Conservation (phyloP, 2,888 invertebrate species). For the Ichneumon xanthorius region DNA sequence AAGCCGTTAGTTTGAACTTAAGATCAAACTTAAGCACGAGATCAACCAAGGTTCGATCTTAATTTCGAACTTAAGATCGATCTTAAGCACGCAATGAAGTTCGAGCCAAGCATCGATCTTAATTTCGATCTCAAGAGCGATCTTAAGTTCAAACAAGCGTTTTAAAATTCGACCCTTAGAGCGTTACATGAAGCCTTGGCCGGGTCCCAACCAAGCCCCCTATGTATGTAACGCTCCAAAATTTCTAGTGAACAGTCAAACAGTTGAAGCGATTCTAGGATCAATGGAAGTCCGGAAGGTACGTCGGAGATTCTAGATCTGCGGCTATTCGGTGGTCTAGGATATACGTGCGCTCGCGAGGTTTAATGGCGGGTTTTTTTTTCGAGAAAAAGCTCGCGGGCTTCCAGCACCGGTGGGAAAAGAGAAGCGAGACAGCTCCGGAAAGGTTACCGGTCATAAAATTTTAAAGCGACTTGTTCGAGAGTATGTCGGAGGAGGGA, state of each 20-base stretch:
- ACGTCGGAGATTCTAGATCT: slow-evolving; percentile 70
- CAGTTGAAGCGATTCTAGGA: slow-evolving; percentile 48
- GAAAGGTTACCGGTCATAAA: slow-evolving; percentile 81
- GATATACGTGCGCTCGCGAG: slow-evolving; percentile 30
- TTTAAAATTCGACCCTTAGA: too few species aligned
- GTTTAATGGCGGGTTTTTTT: slow-evolving; percentile 74
- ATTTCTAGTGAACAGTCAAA: background rate
- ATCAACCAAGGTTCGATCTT: too few species aligned
- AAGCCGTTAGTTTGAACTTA: too few species aligned
- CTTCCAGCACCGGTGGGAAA: slow-evolving; percentile 3
- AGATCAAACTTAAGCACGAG: too few species aligned
- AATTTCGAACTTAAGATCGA: too few species aligned
- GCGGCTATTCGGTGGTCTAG: slow-evolving; percentile 34
- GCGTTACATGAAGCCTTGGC: too few species aligned
- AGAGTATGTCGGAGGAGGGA: slow-evolving; percentile 33
- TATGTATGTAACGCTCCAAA: background rate
- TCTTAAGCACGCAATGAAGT: too few species aligned
- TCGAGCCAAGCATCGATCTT: too few species aligned
- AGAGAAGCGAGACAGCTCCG: slow-evolving; percentile 73
- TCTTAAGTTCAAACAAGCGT: too few species aligned
- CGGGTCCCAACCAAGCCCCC: background rate
- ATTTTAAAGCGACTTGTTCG: slow-evolving; percentile 81
- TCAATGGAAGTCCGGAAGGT: slow-evolving; percentile 76
- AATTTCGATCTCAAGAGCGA: too few species aligned
- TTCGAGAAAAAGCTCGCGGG: slow-evolving; percentile 35